Conservation (phyloP, 2,797 vertebrate species). For the Limnodromus scolopaceus region DNA sequence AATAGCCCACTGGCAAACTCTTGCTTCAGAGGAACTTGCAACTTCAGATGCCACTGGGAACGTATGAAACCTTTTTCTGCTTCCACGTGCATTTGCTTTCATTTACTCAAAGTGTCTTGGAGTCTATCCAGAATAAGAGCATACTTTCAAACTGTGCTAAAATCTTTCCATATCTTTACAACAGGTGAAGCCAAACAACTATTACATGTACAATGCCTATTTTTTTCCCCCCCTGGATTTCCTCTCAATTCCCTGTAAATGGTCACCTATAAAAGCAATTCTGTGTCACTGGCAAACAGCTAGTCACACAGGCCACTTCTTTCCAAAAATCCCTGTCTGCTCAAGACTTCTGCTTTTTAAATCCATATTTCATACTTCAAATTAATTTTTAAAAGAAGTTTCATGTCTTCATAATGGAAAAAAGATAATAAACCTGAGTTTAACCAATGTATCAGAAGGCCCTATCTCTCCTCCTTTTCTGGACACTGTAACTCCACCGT, state of each 20-base stretch:
- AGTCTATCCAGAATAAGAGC: background rate
- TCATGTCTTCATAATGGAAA: background rate
- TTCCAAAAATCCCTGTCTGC: background rate
- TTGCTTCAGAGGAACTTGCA: background rate
- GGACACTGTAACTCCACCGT: background rate
- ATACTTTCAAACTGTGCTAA: background rate
- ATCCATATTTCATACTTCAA: background rate
- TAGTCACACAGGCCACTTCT: background rate
- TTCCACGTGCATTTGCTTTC: background rate
- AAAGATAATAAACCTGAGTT: background rate
- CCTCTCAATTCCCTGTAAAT: background rate
- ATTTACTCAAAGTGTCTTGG: background rate
- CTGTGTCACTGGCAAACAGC: background rate
- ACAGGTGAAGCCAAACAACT: background rate
- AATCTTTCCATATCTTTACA: background rate
- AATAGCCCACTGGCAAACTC: background rate
- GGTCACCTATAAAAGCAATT: background rate
- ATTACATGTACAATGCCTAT: background rate
- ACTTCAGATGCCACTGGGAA: background rate
- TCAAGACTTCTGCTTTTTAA: background rate
- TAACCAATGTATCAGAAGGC: background rate
- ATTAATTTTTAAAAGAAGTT: background rate
- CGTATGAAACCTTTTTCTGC: background rate
- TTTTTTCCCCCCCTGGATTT: background rate
- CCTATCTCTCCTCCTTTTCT: background rate